Conservation (phyloP, 2,888 invertebrate species). For the Drosophila algonquin region DNA sequence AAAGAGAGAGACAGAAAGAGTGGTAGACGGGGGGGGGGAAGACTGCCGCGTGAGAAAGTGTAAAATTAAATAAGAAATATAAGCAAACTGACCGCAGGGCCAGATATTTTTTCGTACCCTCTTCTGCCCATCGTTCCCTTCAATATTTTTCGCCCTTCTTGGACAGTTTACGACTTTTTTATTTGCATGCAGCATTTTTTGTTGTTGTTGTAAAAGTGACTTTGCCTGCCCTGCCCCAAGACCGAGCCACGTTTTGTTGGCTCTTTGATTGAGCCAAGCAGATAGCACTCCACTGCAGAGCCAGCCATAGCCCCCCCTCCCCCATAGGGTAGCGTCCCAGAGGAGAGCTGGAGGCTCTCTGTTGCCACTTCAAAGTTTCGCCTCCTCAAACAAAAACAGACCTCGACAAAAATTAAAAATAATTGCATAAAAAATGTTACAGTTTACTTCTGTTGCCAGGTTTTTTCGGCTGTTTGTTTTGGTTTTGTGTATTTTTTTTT, state of each 20-base stretch:
- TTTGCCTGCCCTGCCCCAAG: constrained; percentile 24
- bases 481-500: too few species aligned
- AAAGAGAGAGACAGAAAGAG: not conserved
- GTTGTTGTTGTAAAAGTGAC: too few species aligned
- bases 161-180: constrained; percentile 64
- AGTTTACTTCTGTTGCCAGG: constrained; percentile 31
- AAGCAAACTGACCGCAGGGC: constrained; percentile 70
- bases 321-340: not conserved
- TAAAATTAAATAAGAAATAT: constrained; percentile 73
- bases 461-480: too few species aligned
- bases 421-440: constrained; percentile 53
- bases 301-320: not conserved
- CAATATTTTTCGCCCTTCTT: constrained; percentile 6
- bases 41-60: constrained; percentile 40
- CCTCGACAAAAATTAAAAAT: constrained; percentile 63
- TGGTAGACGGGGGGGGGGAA: not conserved
- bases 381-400: constrained; percentile 42
- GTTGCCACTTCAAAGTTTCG: constrained; percentile 59
- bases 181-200: constrained; percentile 59
- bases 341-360: constrained; percentile 30
- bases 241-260: constrained; percentile 51
- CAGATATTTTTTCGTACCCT: constrained; percentile 1
- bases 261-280: constrained; percentile 55
- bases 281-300: constrained; percentile 16
- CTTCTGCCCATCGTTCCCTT: not conserved